Evolutionary conservation across 2,113 vertebrate genomes (phyloP).

Genomic region (Malurus cyaneus): DNA sequence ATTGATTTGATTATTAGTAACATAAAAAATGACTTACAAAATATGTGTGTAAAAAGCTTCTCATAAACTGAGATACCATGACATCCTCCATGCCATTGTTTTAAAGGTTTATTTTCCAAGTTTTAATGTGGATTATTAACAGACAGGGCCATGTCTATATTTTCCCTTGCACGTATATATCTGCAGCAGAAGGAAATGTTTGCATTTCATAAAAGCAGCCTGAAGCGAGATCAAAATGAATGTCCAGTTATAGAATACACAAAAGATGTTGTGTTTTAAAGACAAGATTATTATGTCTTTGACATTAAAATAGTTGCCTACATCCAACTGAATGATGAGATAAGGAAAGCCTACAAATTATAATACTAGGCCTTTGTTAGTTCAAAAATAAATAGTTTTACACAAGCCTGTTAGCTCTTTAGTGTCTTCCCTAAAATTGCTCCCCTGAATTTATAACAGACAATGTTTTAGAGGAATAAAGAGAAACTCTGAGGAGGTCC

Average conservation of each 20-base stretch:
- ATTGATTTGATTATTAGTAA: conserved; percentile 54
- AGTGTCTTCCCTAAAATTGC: neutral
- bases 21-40: conserved; percentile 54
- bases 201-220: conserved; percentile 49
- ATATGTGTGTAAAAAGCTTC: conserved; percentile 46
- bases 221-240: conserved; percentile 51
- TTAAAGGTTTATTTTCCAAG: conserved; percentile 49
- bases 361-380: neutral
- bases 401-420: neutral
- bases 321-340: neutral
- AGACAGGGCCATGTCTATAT: neutral
- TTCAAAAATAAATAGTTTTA: neutral
- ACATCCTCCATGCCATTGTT: conserved; percentile 49
- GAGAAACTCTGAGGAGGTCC: neutral
- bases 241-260: conserved; percentile 37
- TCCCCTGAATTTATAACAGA: neutral
- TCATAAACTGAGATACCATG: conserved; percentile 48
- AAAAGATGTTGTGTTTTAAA: conserved; percentile 46
- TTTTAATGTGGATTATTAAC: neutral
- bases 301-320: conserved; percentile 23
- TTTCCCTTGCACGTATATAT: conserved; percentile 7
- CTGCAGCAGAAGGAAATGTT: conserved; percentile 50
- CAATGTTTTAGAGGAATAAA: neutral
- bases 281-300: conserved; percentile 48
- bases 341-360: conserved; percentile 20